These are phyloP conservation scores for Egretta garzetta DNA, from an alignment of 2,113 vertebrate genomes.

Conservation along the genomic window DNA sequence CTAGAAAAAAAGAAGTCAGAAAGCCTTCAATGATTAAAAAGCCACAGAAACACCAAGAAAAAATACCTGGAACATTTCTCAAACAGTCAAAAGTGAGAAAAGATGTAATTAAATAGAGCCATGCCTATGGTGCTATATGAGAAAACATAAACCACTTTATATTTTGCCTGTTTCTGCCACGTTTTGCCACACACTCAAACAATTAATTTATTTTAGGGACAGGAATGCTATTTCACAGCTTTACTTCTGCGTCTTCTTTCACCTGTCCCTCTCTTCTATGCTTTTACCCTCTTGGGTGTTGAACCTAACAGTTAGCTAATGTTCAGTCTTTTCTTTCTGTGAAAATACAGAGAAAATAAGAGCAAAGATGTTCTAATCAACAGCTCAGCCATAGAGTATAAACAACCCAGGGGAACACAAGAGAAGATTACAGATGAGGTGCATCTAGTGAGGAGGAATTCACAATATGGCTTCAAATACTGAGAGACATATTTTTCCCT, in stretches of 20 bases:
- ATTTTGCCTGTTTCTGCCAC: background rate
- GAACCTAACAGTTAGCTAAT: accelerated
- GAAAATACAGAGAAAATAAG: background rate
- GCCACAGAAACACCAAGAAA: constrained; percentile 53
- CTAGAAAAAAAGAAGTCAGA: constrained; percentile 21
- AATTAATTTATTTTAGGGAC: background rate
- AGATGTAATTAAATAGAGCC: background rate
- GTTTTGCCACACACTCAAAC: background rate
- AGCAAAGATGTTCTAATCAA: background rate
- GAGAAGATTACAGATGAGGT: background rate
- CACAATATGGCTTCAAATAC: background rate
- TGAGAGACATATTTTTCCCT: background rate
- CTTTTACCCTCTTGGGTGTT: background rate
- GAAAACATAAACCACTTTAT: background rate
- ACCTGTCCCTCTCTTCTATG: background rate
- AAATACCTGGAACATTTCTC: background rate
- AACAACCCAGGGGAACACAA: background rate
- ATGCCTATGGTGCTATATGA: background rate
- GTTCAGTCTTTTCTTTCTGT: background rate
- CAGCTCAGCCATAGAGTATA: background rate
- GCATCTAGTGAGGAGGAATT: background rate
- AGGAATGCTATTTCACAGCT: background rate
- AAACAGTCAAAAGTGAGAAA: background rate
- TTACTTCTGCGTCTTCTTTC: background rate
- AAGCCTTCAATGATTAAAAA: constrained; percentile 47